Conservation (phyloP, 2,113 vertebrate genomes). For the Protobothrops flavoviridis region DNA sequence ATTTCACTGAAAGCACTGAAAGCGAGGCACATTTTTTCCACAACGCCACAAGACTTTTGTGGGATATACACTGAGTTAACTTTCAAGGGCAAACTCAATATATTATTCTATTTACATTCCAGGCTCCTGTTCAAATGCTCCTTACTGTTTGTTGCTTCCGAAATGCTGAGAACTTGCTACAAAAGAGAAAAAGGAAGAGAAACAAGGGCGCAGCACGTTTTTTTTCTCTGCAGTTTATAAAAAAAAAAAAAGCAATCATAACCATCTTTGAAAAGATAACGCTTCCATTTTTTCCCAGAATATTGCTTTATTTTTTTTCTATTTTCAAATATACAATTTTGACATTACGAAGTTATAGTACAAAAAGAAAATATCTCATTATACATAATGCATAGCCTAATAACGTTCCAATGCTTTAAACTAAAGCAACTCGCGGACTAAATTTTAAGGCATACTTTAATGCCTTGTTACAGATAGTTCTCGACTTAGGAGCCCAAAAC, state of each 20-base stretch:
- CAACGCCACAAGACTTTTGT: neutral
- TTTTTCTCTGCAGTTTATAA: neutral
- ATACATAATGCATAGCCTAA: constrained; percentile 38
- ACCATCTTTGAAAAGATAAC: neutral
- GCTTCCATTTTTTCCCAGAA: neutral
- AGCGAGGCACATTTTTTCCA: neutral
- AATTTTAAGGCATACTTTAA: neutral
- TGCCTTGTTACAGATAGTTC: neutral
- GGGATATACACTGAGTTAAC: neutral
- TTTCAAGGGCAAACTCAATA: neutral
- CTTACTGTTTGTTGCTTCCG: neutral
- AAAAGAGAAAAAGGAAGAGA: neutral
- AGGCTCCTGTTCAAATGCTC: neutral
- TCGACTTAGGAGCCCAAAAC: neutral
- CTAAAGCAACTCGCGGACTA: constrained; percentile 29
- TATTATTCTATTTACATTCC: neutral
- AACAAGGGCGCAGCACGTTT: neutral
- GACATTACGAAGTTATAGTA: constrained; percentile 22
- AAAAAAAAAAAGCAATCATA: neutral
- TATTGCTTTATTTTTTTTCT: constrained; percentile 55
- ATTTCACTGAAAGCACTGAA: neutral
- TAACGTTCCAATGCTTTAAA: constrained; percentile 34
- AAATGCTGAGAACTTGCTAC: neutral
- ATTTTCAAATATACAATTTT: constrained; percentile 46
- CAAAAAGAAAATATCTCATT: neutral